Conservation (phyloP, 2,797 vertebrate species). For the Champsocephalus esox region DNA sequence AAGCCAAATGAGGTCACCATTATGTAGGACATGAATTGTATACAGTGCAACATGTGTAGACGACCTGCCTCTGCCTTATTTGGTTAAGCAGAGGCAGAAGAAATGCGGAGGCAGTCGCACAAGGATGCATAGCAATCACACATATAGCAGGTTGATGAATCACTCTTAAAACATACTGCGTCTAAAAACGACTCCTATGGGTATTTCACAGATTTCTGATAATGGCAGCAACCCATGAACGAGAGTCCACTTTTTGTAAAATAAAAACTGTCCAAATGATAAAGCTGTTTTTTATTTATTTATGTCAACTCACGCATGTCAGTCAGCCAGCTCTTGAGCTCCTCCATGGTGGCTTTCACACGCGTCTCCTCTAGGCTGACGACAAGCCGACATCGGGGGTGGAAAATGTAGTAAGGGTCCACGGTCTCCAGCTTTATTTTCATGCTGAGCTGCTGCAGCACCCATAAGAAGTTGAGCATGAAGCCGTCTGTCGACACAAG, state of each 20-base stretch:
- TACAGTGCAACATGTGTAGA: not conserved
- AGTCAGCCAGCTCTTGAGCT: constrained; percentile 91
- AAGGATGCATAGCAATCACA: not conserved
- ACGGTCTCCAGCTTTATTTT: constrained; percentile 99
- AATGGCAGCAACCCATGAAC: not conserved
- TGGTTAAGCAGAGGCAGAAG: not conserved
- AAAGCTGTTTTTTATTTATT: not conserved
- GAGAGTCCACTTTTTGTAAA: not conserved
- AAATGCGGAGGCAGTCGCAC: not conserved
- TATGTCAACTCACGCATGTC: constrained; percentile 89
- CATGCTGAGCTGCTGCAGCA: constrained; percentile 96
- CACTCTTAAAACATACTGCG: not conserved
- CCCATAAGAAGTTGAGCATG: constrained; percentile 99
- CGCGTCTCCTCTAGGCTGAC: constrained; percentile 94
- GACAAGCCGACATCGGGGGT: constrained; percentile 92
- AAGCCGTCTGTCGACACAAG: constrained; percentile 98
- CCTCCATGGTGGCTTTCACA: constrained; percentile 96
- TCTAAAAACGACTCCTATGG: not conserved
- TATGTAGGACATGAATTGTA: not conserved
- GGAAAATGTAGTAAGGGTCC: constrained; percentile 96
- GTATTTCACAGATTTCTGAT: constrained; percentile 19
- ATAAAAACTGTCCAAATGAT: not conserved
- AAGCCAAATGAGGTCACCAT: not conserved
- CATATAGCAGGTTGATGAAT: constrained; percentile 19
- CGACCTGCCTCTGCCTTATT: not conserved